These are phyloP conservation scores for Rapana venosa DNA, from an alignment of 2,888 invertebrate genomes.

Conservation along the genomic window DNA sequence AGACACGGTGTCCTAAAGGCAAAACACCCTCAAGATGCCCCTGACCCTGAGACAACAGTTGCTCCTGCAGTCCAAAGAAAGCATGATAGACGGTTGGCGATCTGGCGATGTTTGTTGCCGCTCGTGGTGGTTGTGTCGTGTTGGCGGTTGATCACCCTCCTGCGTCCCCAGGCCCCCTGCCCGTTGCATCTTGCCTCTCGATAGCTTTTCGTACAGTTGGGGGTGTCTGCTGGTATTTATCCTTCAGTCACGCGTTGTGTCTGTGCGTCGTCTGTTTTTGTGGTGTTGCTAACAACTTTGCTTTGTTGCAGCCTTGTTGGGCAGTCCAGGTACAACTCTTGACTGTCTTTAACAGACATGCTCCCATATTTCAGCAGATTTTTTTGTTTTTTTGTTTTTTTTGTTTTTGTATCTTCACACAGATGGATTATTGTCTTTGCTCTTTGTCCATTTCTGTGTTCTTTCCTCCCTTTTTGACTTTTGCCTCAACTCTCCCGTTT, in stretches of 20 bases:
- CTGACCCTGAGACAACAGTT: neutral
- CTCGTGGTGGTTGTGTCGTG: constrained; percentile 5
- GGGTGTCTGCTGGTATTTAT: constrained; percentile 38
- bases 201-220: constrained; percentile 47
- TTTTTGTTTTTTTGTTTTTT: too few relatives aligned
- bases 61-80: neutral
- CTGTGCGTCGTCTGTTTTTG: neutral
- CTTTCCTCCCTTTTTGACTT: too few relatives aligned
- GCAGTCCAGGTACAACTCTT: constrained; percentile 9
- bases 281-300: constrained; percentile 1
- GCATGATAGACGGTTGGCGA: neutral
- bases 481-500: neutral
- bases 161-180: constrained; percentile 27
- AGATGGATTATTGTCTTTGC: too few relatives aligned
- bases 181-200: constrained; percentile 51
- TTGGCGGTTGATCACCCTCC: constrained; percentile 23
- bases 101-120: neutral
- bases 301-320: constrained; percentile 26
- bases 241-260: neutral
- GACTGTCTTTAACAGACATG: neutral
- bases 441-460: too few relatives aligned
- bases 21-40: neutral
- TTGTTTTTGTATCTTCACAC: too few relatives aligned
- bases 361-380: neutral
- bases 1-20: neutral